Conservation (phyloP, 2,113 vertebrate species). For the Phycodurus eques region DNA sequence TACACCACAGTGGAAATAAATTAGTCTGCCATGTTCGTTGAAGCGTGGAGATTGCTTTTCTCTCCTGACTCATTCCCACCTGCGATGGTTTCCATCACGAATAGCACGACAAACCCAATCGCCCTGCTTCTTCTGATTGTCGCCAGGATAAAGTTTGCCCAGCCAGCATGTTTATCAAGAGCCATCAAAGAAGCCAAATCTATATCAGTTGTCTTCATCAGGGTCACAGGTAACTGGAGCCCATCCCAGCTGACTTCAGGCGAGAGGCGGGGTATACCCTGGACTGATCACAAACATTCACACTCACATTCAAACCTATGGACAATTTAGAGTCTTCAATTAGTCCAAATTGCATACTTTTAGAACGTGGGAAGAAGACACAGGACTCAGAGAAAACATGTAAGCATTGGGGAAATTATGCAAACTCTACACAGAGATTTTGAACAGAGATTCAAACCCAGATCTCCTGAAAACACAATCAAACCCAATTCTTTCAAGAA, state of each 20-base stretch:
- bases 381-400: no score
- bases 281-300: no score
- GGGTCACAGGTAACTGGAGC: background rate
- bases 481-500: no score
- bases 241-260: background rate
- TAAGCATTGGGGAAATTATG: no score
- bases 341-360: no score
- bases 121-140: conserved; percentile 1
- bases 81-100: conserved; percentile 5
- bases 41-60: conserved; percentile 1
- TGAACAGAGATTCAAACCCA: no score
- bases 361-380: no score
- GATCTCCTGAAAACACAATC: no score
- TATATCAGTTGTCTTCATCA: background rate
- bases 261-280: no score
- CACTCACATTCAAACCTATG: no score
- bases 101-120: conserved; percentile 4
- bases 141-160: conserved; percentile 3
- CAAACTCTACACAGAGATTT: no score
- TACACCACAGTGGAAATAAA: background rate
- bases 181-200: background rate
- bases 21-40: background rate
- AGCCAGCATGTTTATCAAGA: background rate
- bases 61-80: background rate
- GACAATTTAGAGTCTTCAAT: no score